Evolutionary conservation across 2,888 invertebrate species (phyloP).

Genomic region (Barypeithes pellucidus): DNA sequence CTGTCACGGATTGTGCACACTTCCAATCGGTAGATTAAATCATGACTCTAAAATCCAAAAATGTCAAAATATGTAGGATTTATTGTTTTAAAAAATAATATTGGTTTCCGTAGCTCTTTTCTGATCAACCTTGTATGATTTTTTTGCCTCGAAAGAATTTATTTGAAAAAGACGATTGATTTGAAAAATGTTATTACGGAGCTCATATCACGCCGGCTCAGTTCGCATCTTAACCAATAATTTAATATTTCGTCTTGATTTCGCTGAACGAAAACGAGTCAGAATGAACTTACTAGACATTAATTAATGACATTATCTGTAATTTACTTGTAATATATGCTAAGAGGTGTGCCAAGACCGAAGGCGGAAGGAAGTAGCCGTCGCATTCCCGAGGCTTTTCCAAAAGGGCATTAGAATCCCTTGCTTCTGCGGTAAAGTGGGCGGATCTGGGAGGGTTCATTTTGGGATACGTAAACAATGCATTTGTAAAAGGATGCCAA

Average conservation of each 20-base stretch:
- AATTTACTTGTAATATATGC: neutral
- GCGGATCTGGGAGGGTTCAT: neutral
- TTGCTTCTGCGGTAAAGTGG: neutral
- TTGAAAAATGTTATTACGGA: too few species aligned
- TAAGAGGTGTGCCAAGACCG: neutral
- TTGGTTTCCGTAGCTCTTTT: too few species aligned
- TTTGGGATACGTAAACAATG: neutral
- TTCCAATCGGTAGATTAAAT: too few species aligned
- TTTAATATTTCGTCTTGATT: neutral
- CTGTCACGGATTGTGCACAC: too few species aligned
- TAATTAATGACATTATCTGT: constrained; percentile 5
- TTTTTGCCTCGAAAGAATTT: too few species aligned
- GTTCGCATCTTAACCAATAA: neutral
- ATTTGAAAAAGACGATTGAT: too few species aligned
- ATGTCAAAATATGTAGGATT: too few species aligned
- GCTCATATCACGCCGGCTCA: too few species aligned
- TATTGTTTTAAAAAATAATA: too few species aligned
- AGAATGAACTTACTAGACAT: neutral
- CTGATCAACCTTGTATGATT: too few species aligned
- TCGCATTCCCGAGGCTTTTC: neutral
- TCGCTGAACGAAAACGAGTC: neutral
- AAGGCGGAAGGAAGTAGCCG: constrained; percentile 1
- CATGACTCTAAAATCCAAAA: too few species aligned
- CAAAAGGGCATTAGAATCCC: neutral
- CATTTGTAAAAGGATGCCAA: neutral